phyloP scores from a whole-genome alignment of 2,888 invertebrate genomes.

The Plagodis pulveraria region DNA sequence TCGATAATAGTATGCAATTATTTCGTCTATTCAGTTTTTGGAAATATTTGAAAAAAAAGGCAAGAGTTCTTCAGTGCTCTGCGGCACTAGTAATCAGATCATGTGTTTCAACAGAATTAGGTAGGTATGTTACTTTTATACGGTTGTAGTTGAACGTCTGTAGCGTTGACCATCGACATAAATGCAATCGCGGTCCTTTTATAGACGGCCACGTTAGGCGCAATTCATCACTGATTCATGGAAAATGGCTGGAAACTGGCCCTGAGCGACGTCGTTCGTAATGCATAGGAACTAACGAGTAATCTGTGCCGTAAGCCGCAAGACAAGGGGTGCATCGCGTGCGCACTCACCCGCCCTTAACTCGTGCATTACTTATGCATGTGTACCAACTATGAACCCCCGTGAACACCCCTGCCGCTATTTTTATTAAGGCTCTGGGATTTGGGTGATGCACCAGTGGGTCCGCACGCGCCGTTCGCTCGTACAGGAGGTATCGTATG shows the following conservation, averaged over 20 bases:
- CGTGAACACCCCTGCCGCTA: slow-evolving; percentile 56
- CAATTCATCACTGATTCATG: slow-evolving; percentile 69
- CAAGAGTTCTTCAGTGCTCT: too few species aligned
- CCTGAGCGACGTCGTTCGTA: slow-evolving; percentile 52
- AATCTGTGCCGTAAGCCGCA: slow-evolving; percentile 13
- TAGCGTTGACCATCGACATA: slow-evolving; percentile 7
- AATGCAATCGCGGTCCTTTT: slow-evolving; percentile 12
- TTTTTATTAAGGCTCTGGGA: slow-evolving; percentile 73
- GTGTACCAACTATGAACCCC: slow-evolving; percentile 51
- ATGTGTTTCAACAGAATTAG: too few species aligned
- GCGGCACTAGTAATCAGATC: too few species aligned
- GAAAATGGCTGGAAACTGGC: slow-evolving; percentile 52
- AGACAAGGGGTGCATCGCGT: slow-evolving; percentile 63
- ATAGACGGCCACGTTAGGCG: slow-evolving; percentile 36
- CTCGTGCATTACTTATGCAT: slow-evolving; percentile 82
- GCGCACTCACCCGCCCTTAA: slow-evolving; percentile 72
- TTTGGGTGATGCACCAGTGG: slow-evolving; percentile 72
- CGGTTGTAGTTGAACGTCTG: slow-evolving; percentile 1
- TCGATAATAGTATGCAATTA: too few species aligned
- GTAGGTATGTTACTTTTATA: too few species aligned
- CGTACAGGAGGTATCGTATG: slow-evolving; percentile 49
- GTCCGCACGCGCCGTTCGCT: slow-evolving; percentile 54
- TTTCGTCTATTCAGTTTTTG: too few species aligned
- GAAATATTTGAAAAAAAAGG: too few species aligned
- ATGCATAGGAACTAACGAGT: not conserved